phyloP scores from a whole-genome alignment of 2,797 vertebrate species.

The Moxostoma hubbsi region DNA sequence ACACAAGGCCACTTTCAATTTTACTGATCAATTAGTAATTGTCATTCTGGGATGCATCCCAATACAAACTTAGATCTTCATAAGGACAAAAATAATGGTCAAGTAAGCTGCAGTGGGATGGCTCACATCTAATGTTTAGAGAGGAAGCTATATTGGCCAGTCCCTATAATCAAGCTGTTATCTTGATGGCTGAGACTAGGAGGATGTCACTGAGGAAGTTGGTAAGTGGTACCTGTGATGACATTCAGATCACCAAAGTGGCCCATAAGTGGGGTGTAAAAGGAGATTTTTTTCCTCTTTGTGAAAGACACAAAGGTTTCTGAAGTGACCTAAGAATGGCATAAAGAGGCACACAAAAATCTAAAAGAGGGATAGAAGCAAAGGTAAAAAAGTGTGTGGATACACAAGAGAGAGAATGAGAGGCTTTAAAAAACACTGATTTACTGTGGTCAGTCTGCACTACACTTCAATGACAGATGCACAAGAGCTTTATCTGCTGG shows the following conservation, averaged over 20 bases:
- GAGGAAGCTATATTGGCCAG: background rate
- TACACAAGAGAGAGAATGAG: background rate
- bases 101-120: background rate
- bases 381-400: background rate
- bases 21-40: slow-evolving; percentile 67
- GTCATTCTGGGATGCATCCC: slow-evolving; percentile 71
- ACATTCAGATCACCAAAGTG: background rate
- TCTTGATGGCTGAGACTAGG: background rate
- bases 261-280: background rate
- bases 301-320: slow-evolving; percentile 10
- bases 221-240: slow-evolving; percentile 2
- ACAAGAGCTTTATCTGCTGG: background rate
- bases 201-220: background rate
- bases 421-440: background rate
- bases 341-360: slow-evolving; percentile 6
- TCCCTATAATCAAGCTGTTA: slow-evolving; percentile 12
- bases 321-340: slow-evolving; percentile 16
- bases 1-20: slow-evolving; percentile 63
- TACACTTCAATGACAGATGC: background rate
- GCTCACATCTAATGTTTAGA: background rate
- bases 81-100: background rate
- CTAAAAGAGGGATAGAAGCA: background rate
- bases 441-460: background rate
- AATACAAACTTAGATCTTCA: slow-evolving; percentile 50
- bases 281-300: background rate